phyloP scores from a whole-genome alignment of 2,113 vertebrate species.

The Gasterosteus nipponicus region DNA sequence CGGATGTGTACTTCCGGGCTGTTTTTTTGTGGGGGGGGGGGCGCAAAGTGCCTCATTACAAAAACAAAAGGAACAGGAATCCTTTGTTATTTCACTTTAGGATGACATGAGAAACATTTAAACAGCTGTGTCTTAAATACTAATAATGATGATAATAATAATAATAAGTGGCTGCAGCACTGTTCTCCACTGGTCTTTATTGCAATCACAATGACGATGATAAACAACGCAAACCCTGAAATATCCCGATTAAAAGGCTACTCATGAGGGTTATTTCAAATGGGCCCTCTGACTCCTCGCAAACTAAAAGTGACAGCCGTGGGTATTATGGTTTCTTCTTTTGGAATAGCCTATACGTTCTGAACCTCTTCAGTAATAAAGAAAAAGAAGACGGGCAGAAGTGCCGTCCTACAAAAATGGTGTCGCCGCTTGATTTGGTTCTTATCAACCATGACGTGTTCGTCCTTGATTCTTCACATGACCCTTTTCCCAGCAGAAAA shows the following conservation, averaged over 20 bases:
- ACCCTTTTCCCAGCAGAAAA: too few relatives aligned
- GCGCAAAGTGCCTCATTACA: neutral
- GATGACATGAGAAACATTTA: neutral
- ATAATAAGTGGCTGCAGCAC: neutral
- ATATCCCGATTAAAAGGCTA: neutral
- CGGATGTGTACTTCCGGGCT: constrained; percentile 46
- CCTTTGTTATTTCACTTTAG: neutral
- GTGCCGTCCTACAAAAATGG: too few relatives aligned
- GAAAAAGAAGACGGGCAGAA: too few relatives aligned
- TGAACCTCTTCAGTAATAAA: neutral
- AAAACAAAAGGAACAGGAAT: neutral
- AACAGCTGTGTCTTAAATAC: neutral
- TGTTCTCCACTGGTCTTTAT: neutral
- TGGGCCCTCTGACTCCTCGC: neutral
- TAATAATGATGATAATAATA: neutral
- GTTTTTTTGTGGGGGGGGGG: neutral
- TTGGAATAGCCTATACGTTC: neutral
- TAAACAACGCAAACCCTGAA: neutral
- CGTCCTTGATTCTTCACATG: too few relatives aligned
- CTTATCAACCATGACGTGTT: too few relatives aligned
- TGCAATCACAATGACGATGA: neutral
- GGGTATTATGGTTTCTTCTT: neutral
- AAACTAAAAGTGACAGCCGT: neutral
- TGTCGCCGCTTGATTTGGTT: too few relatives aligned
- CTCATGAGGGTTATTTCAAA: neutral